Evolutionary conservation across 1,140 invertebrate species (phyloP), one percentile per base, ranked within the genome.

Genomic region (Lordiphosa mommai): DNA sequence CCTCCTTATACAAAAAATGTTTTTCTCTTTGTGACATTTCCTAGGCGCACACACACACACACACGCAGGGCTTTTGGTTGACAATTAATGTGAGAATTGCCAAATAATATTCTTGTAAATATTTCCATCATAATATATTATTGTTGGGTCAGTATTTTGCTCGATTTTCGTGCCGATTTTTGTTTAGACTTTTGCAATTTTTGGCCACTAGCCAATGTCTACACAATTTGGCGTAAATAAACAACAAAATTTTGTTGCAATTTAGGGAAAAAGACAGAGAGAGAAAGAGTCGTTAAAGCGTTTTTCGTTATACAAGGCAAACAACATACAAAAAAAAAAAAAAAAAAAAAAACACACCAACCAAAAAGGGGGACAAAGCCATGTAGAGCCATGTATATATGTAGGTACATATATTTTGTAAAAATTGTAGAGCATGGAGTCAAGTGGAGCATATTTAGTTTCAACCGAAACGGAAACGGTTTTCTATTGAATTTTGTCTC

Each of bases 191-290:
- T 80, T 82, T 61, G 61, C 51, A 71, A 82, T 76, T 57, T 17
- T 57, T 80, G 76, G 76, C 76, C 51, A 29, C 3, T 8, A 7
- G 52, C 76, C 76, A 80, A 82, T 82, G 76, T 80, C 76, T 80
- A 80, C 76, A 76, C 36, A 82, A 82, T 71, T 82, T 76, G 67
- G 76, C 76, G 76, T 80, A 80, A 80, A 82, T 80, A 76, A 80
- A 82, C 70, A 82, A 74, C 70, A 65, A 60, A 44, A 63, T 71
- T 82, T 82, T 82, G 72, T 71, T 77, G 76, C 76, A 76, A 66
- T 71, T 74, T 69, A 60, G 44, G 10, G 4, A 23, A 20, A 40
- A 7, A 41, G n/a, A 4, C 0, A 27, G 3, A 7, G 17, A 43
- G 10, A 43, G 27, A 1, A 10, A 8, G 53, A 58, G 55, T 68